phyloP scores from a whole-genome alignment of 2,888 invertebrate genomes.

The Chrysodeixis includens region DNA sequence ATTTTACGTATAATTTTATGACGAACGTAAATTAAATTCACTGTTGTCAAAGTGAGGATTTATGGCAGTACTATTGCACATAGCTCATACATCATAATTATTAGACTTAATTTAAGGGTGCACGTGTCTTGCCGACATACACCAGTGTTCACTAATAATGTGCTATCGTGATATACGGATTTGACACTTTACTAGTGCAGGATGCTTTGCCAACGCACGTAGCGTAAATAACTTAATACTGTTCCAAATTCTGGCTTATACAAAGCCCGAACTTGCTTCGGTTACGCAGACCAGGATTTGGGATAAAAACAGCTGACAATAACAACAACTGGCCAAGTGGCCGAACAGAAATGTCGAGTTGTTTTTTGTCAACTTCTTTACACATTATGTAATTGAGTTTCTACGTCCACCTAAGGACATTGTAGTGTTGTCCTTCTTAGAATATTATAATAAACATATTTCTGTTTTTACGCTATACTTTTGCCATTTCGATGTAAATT shows the following conservation, averaged over 20 bases:
- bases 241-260: conserved; percentile 9
- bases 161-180: conserved; percentile 29
- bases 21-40: too few species aligned
- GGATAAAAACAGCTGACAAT: background rate
- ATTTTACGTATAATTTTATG: background rate
- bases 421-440: too few species aligned
- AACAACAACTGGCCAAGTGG: background rate
- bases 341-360: background rate
- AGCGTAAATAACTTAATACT: conserved; percentile 21
- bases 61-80: background rate
- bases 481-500: too few species aligned
- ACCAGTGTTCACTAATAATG: conserved; percentile 22
- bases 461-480: too few species aligned
- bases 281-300: background rate
- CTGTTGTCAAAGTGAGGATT: background rate
- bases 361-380: background rate
- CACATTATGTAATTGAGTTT: background rate
- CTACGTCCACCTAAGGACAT: background rate
- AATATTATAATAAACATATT: too few species aligned
- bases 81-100: background rate
- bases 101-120: conserved; percentile 1
- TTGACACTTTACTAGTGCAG: conserved; percentile 31
- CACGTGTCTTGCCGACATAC: background rate
- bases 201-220: conserved; percentile 36
- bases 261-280: conserved; percentile 1